Percentiles rank a stretch among this genome's conserved stretches.
These are phyloP conservation scores for Solenopsis invicta DNA, from an alignment of 1,140 invertebrate species.

Conservation along the genomic window DNA sequence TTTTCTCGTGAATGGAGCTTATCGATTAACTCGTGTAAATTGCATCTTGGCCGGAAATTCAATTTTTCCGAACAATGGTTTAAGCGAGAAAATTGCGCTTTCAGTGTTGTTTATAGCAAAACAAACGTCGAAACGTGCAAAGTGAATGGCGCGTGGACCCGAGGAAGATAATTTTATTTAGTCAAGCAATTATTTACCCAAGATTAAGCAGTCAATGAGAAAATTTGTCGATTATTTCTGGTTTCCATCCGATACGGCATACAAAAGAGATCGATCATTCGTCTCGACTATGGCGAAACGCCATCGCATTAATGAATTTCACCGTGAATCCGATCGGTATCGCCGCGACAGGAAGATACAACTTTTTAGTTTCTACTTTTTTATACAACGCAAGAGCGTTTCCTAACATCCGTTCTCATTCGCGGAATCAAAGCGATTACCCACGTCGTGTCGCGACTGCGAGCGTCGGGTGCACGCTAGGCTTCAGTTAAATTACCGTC, in stretches of 20 bases:
- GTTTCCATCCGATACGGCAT: background rate
- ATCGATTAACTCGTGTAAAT: background rate
- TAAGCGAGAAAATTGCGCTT: background rate
- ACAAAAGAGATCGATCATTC: constrained; percentile 21
- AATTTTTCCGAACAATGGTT: background rate
- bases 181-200: constrained; percentile 2
- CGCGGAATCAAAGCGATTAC: constrained; percentile 85
- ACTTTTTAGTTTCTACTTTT: constrained; percentile 84
- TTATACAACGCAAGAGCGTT: constrained; percentile 81
- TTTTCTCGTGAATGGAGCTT: background rate
- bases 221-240: background rate
- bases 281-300: constrained; percentile 40
- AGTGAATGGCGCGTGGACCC: background rate
- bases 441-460: constrained; percentile 78
- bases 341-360: constrained; percentile 78
- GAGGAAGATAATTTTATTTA: constrained; percentile 2
- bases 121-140: background rate
- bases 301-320: constrained; percentile 70
- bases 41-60: background rate
- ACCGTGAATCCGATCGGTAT: constrained; percentile 72
- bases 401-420: constrained; percentile 86
- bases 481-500: constrained; percentile 64
- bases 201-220: background rate
- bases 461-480: constrained; percentile 59
- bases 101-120: background rate